Percentiles rank a stretch among this genome's conserved stretches.
These are phyloP conservation scores for Pachyseris speciosa DNA, from an alignment of 64 coral and sea anemone genomes.

Conservation along the genomic window DNA sequence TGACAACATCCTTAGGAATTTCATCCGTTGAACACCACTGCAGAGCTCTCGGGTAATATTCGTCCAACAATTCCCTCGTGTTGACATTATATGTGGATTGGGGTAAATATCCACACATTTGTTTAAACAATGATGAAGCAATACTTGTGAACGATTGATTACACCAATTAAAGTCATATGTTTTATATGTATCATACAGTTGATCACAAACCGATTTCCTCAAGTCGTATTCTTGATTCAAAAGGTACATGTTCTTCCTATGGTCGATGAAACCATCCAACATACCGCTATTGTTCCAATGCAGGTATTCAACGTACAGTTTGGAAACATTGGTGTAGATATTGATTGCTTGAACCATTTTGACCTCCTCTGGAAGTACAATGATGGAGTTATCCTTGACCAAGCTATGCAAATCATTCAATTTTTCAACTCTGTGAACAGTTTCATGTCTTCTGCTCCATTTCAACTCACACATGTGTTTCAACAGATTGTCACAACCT, in stretches of 20 bases:
- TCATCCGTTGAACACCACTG: background rate
- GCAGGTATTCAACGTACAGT: background rate
- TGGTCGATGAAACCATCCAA: slow-evolving; percentile 4
- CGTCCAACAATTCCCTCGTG: background rate
- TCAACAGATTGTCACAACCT: slow-evolving; percentile 1
- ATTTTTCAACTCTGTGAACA: background rate
- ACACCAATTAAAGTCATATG: background rate
- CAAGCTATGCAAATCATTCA: background rate
- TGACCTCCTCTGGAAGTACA: background rate
- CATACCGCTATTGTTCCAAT: slow-evolving; percentile 20
- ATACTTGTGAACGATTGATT: background rate
- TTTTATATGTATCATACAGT: background rate
- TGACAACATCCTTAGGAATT: background rate
- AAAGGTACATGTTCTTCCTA: slow-evolving; percentile 3
- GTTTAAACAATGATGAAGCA: background rate
- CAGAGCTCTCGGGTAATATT: background rate
- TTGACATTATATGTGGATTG: background rate
- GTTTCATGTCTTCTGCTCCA: slow-evolving; percentile 7
- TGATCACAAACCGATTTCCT: background rate
- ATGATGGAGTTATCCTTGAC: background rate
- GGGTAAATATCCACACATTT: background rate
- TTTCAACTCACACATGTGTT: slow-evolving; percentile 27
- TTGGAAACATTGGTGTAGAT: background rate
- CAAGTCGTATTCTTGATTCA: background rate
- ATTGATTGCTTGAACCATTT: background rate